Conservation (phyloP, 1,140 invertebrate species). For the Leucophenga varia region DNA sequence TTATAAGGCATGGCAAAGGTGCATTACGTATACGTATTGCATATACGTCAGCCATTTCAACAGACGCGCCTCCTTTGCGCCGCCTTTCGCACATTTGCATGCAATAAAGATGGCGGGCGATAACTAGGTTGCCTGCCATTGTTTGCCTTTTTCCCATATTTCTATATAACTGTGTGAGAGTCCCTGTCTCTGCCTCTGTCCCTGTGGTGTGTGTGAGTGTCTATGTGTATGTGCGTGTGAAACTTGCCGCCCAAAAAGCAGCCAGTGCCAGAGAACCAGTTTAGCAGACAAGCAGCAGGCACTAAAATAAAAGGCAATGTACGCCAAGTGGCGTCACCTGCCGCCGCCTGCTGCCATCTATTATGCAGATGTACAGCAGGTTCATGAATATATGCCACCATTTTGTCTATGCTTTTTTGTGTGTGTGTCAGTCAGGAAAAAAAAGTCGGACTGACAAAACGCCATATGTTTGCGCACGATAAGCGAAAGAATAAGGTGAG, state of each 20-base stretch:
- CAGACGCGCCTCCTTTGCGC: constrained; percentile 37
- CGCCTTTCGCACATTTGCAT: constrained; percentile 51
- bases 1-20: constrained; percentile 33
- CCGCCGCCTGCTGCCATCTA: constrained; percentile 39
- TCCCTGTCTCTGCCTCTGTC: neutral
- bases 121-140: constrained; percentile 50
- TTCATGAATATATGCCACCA: constrained; percentile 48
- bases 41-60: constrained; percentile 40
- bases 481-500: constrained; percentile 14
- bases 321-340: constrained; percentile 41
- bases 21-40: constrained; percentile 30
- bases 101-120: constrained; percentile 52
- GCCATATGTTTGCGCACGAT: constrained; percentile 47
- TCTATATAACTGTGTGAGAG: constrained; percentile 14
- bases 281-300: constrained; percentile 24
- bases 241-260: constrained; percentile 22
- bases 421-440: constrained; percentile 16
- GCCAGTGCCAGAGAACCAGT: constrained; percentile 19
- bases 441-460: constrained; percentile 39
- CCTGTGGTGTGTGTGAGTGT: constrained; percentile 4
- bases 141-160: constrained; percentile 48
- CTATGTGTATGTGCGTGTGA: constrained; percentile 23
- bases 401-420: constrained; percentile 32
- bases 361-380: constrained; percentile 51
- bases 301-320: constrained; percentile 51